phyloP scores from a whole-genome alignment of 2,888 invertebrate species.

The Drosophila putrida region DNA sequence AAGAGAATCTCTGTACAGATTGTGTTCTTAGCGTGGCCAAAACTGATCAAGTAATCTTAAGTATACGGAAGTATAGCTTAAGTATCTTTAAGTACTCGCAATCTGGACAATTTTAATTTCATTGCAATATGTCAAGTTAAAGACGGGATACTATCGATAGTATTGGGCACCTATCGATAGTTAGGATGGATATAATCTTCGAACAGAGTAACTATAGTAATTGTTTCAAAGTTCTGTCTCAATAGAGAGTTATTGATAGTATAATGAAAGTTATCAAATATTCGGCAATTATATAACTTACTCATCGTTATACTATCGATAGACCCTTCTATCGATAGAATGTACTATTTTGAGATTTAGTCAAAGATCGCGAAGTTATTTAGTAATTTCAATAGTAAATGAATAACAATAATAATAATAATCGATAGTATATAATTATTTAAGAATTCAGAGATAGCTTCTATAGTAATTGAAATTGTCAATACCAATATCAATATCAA shows the following conservation, averaged over 20 bases:
- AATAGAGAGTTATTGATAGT: too few relatives aligned
- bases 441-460: neutral
- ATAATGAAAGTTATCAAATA: too few relatives aligned
- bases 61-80: constrained; percentile 5
- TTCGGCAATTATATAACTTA: neutral
- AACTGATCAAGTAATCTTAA: constrained; percentile 6
- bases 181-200: too few relatives aligned
- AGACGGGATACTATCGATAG: neutral
- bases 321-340: neutral
- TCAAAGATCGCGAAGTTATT: too few relatives aligned
- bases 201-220: too few relatives aligned
- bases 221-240: too few relatives aligned
- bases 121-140: neutral
- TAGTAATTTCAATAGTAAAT: too few relatives aligned
- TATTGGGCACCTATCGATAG: too few relatives aligned
- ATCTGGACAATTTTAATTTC: constrained; percentile 4
- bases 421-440: neutral
- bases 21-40: constrained; percentile 28
- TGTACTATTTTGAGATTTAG: too few relatives aligned
- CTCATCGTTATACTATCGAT: neutral
- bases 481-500: constrained; percentile 14
- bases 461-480: neutral
- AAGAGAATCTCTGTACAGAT: neutral
- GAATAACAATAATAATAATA: too few relatives aligned
- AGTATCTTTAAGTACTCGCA: constrained; percentile 7